These are phyloP conservation scores for Eulimnadia texana DNA, from an alignment of 1,140 invertebrate genomes.

Conservation along the genomic window DNA sequence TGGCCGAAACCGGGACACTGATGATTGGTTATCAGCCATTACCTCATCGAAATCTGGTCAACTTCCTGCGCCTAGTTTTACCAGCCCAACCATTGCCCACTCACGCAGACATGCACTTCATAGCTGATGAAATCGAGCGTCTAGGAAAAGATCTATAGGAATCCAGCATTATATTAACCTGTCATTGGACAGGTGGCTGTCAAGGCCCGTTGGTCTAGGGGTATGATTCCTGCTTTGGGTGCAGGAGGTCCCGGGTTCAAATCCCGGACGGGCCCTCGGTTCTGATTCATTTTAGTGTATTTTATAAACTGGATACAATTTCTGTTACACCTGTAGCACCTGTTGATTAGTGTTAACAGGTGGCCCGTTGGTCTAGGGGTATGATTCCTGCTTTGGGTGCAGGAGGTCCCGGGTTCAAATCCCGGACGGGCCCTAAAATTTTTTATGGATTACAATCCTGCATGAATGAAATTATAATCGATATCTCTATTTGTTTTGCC, in stretches of 20 bases:
- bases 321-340: neutral
- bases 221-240: constrained; percentile 18
- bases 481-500: too few relatives aligned
- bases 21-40: constrained; percentile 80
- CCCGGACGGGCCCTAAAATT: constrained; percentile 16
- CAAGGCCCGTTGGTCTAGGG: constrained; percentile 17
- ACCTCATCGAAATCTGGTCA: constrained; percentile 41
- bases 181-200: neutral
- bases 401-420: constrained; percentile 18
- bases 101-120: constrained; percentile 41
- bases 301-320: too few relatives aligned
- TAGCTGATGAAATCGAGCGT: constrained; percentile 42
- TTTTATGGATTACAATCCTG: neutral
- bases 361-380: constrained; percentile 18
- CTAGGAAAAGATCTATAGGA: constrained; percentile 34
- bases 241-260: constrained; percentile 18
- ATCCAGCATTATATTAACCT: neutral
- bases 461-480: too few relatives aligned
- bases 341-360: neutral
- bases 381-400: constrained; percentile 18
- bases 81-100: constrained; percentile 54
- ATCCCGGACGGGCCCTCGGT: constrained; percentile 17
- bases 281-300: too few relatives aligned
- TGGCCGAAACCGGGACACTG: constrained; percentile 54
- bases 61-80: constrained; percentile 81